Percentiles rank a stretch among this genome's conserved stretches.
phyloP scores from a whole-genome alignment of 2,113 vertebrate species.

The human region GRCh38 chr6:31769501-31770000 shows the following conservation, averaged over 20 bases:
- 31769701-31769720: slow-evolving; percentile 86
- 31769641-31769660: not conserved
- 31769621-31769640: not conserved
- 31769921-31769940: not conserved
- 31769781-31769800: slow-evolving; percentile 87
- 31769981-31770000: slow-evolving; percentile 63
- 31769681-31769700: slow-evolving; percentile 85
- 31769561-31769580: not conserved
- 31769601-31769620: not conserved
- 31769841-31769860: not conserved
- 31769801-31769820: not conserved
- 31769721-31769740: slow-evolving; percentile 91
- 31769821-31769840: not conserved
- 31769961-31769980: not conserved
- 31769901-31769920: not conserved
- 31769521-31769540: not conserved
- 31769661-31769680: slow-evolving; percentile 84
- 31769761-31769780: slow-evolving; percentile 89
- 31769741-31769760: slow-evolving; percentile 93
- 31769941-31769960: not conserved
- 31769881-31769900: not conserved
- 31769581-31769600: not conserved
- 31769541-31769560: not conserved
- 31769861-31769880: not conserved
- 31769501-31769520: not conserved